phyloP scores from a whole-genome alignment of 2,113 vertebrate species.

The Rissa tridactyla region DNA sequence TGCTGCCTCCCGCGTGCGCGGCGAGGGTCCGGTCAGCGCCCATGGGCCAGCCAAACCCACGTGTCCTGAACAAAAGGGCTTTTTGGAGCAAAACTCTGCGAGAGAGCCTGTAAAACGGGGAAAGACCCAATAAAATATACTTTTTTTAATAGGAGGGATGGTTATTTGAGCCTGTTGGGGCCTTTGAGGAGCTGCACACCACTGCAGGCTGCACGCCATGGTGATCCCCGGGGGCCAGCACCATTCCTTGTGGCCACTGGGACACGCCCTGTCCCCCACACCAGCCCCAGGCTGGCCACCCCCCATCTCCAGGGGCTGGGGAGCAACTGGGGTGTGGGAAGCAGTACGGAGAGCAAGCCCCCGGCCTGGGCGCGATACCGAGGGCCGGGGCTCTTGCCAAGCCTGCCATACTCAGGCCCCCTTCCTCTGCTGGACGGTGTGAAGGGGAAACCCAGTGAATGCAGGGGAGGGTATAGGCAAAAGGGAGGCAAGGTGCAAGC shows the following conservation, averaged over 20 bases:
- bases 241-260: accelerated
- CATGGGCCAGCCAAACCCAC: accelerated
- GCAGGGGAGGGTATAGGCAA: neutral
- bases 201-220: accelerated
- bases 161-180: neutral
- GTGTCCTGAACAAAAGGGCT: too few species aligned
- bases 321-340: neutral
- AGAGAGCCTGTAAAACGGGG: neutral
- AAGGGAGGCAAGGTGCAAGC: neutral
- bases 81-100: neutral
- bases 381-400: neutral
- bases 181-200: accelerated
- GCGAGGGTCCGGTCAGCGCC: neutral
- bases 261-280: accelerated
- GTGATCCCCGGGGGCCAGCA: accelerated
- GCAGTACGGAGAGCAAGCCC: neutral
- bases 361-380: accelerated
- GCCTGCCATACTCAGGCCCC: accelerated
- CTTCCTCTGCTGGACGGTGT: neutral
- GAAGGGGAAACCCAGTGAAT: neutral
- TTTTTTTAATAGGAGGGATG: too few species aligned
- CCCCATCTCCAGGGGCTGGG: accelerated
- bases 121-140: accelerated
- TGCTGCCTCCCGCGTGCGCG: neutral
- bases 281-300: too few species aligned